phyloP scores from a whole-genome alignment of 2,888 invertebrate species.

The Xylota segnis region DNA sequence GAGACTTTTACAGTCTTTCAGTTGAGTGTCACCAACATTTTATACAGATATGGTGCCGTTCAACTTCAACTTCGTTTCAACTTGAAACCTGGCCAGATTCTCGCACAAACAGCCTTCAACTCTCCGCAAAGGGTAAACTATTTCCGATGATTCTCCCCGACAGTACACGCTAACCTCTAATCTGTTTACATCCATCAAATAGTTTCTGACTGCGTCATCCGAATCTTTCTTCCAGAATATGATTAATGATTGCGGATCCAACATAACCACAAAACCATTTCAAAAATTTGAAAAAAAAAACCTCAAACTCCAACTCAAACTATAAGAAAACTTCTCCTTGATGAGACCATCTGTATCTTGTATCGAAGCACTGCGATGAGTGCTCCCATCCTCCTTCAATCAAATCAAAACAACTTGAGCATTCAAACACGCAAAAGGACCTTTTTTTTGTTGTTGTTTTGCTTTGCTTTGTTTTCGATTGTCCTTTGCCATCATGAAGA shows the following conservation, averaged over 20 bases:
- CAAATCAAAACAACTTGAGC: constrained; percentile 11
- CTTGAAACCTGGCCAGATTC: too few relatives aligned
- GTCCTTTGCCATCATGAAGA: neutral
- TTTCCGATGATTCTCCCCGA: too few relatives aligned
- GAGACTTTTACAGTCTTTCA: too few relatives aligned
- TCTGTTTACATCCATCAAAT: too few relatives aligned
- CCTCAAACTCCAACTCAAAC: neutral
- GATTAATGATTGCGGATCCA: neutral
- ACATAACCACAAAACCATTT: neutral
- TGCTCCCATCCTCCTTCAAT: neutral
- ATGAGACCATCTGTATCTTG: neutral
- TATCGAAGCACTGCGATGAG: neutral
- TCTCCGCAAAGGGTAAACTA: too few relatives aligned
- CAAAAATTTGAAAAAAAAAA: neutral
- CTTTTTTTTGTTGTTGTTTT: neutral
- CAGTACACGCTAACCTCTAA: too few relatives aligned
- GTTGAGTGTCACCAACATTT: too few relatives aligned
- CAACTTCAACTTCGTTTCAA: too few relatives aligned
- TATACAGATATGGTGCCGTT: too few relatives aligned
- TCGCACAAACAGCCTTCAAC: too few relatives aligned
- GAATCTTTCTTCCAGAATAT: neutral
- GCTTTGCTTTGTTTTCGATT: neutral
- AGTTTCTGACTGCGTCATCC: too few relatives aligned
- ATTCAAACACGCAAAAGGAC: neutral
- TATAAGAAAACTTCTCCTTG: neutral